Base-by-base conservation (phyloP, 2,797 vertebrate genomes). In the Acanthurus tractus region DNA sequence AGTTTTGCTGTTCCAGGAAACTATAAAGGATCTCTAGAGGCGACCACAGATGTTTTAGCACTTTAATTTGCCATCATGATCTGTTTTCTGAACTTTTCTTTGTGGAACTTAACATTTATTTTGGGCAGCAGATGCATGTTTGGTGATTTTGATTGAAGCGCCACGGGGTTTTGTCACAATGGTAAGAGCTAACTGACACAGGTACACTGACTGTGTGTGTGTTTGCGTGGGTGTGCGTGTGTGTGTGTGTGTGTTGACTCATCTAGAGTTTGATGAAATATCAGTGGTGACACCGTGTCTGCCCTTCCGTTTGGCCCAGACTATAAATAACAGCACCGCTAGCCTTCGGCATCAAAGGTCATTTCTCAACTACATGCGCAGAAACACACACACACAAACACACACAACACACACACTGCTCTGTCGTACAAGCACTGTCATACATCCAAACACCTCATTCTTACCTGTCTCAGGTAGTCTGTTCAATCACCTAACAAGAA, bases 301-400 rank as follows among this genome's bases (percentile, higher is more conserved):
- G 71, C 67, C 75, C 67, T 84, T 79, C 62, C 59, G 64, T 85
- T 88, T 76, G 56, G 56, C 45, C 69, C 15, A 18, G 48, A 69
- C 81, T 88, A 86, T 89, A 86, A 89, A 92, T 87, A 90, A 83
- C 76, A 83, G 50, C 76, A 81, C 62, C 1, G 38, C 85, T 86
- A 83, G 76, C 69, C 70, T 85, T 76, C 18, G 7, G 58, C 84
- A 83, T 57, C 44, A 85, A 81, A 90, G 82, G 83, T 88, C 74
- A 80, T 57, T 72, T 73, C 67, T 67, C 25, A 77, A 44, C 71
- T 65, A 53, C 65, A 79, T 64, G 42, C 63, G 63, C 76, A 64
- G 10, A 54, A 64, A 66, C 46, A 40, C 38, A 2, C 38, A 40
- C 38, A 3, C 38, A 40, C 75, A 62, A 12, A 54, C 62, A 62